Percentiles rank a stretch among this genome's conserved stretches.
Evolutionary conservation across 2,113 vertebrate genomes (phyloP).

Genomic region (Brachypodius melanocephalos): DNA sequence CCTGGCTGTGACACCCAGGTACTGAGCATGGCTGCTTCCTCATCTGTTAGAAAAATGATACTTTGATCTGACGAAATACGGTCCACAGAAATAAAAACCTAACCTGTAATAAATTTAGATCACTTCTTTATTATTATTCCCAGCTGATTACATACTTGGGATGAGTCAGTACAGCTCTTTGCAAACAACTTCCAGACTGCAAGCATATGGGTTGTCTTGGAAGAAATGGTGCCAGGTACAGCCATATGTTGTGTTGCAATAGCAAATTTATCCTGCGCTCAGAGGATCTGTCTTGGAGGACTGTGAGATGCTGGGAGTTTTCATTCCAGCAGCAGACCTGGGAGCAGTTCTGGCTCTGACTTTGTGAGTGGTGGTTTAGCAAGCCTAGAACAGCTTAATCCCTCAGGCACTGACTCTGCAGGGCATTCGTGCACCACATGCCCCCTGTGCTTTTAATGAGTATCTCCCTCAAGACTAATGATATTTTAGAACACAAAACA

Average conservation of each 20-base stretch:
- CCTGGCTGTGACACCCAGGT: not conserved
- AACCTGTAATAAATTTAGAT: not conserved
- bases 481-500: not conserved
- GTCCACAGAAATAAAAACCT: not conserved
- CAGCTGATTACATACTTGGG: not conserved
- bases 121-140: not conserved
- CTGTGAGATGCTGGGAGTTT: not conserved
- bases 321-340: not conserved
- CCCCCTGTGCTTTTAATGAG: not conserved
- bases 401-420: not conserved
- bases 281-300: not conserved
- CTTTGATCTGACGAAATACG: not conserved
- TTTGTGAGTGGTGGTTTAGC: not conserved
- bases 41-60: not conserved
- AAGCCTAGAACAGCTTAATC: not conserved
- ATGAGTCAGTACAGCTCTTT: not conserved
- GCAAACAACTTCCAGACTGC: conserved; percentile 2
- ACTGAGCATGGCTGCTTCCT: not conserved
- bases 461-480: not conserved
- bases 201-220: conserved; percentile 25
- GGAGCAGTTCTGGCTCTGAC: not conserved
- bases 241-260: not conserved
- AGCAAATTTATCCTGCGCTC: not conserved
- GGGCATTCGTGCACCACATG: not conserved
- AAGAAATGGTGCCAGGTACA: conserved; percentile 10